Evolutionary conservation across 2,113 vertebrate genomes (phyloP), one percentile per base, ranked within the genome.

Genomic region (Lepidiolamprologus cunningtoni): DNA sequence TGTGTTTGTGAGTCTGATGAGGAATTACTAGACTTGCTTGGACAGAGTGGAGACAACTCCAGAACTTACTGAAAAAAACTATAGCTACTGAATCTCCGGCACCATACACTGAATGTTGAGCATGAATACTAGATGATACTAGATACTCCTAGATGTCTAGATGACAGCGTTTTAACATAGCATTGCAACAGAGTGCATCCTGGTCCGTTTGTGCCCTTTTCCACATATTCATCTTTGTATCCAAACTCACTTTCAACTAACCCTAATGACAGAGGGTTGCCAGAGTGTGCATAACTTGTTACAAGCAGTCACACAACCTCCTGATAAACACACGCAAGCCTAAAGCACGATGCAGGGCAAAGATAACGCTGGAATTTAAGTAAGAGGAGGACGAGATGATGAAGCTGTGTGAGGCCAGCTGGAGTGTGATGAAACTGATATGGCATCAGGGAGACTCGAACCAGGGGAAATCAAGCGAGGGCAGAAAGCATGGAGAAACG

Each of bases 381-480:
- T 81, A 79, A 61, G 73, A 81, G 58, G 53, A 33, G 33, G 54
- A 81, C 4, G 42, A 83, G 85, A 68, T 10, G 10, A 80, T 17
- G 23, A 81, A 79, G 61, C 61, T 23, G 37, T 10, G 45, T 45
- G 80, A 79, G 21, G 82, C 57, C 80, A 42, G 81, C 28, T 81
- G 76, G 71, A 50, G 84, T 86, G 73, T 73, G 83, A 90, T 88
- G 76, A 87, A 63, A 87, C 26, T 71, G 81, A 85, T 61, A 23
- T 28, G 26, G 84, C 90, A 52, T 71, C 50, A 82, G 76, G 57
- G 76, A 35, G 45, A 83, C 45, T 71, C 53, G 10, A 89, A 84
- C 45, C 90, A 53, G 42, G 91, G 89, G 91, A 95, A 93, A 94
- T 93, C 90, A 94, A 53, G 13, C 3, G 28, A 84, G 81, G 79